Evolutionary conservation across 2,113 vertebrate genomes (phyloP).

Genomic region (Albula goreensis): DNA sequence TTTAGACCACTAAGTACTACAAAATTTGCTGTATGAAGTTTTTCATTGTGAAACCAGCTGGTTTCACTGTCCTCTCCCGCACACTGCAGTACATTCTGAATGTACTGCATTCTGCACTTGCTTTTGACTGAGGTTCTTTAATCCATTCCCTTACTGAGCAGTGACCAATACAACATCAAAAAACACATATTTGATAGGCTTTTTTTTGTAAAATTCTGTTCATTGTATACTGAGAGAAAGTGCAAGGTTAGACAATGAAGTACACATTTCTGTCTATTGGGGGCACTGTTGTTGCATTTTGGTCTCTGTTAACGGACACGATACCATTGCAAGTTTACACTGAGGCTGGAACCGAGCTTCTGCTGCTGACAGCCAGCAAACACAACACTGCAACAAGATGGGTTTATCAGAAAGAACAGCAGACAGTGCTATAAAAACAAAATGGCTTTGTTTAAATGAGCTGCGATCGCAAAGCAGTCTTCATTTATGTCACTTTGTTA

Average conservation of each 20-base stretch:
- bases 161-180: too few relatives aligned
- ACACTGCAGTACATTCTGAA: too few relatives aligned
- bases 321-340: neutral
- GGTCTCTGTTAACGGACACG: neutral
- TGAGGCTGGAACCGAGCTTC: neutral
- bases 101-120: too few relatives aligned
- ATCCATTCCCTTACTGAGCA: too few relatives aligned
- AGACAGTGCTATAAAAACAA: conserved; percentile 10
- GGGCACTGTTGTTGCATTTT: conserved; percentile 47
- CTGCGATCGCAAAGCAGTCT: conserved; percentile 8
- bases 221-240: neutral
- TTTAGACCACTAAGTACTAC: too few relatives aligned
- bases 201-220: neutral
- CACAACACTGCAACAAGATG: conserved; percentile 30
- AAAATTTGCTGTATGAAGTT: too few relatives aligned
- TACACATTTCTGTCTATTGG: conserved; percentile 35
- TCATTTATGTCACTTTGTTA: conserved; percentile 16
- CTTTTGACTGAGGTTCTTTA: too few relatives aligned
- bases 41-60: too few relatives aligned
- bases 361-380: conserved; percentile 9
- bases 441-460: conserved; percentile 20
- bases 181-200: neutral
- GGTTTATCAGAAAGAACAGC: conserved; percentile 21
- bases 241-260: neutral
- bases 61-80: too few relatives aligned